These are phyloP conservation scores for Conus betulinus DNA, from an alignment of 1,140 invertebrate species.

Conservation along the genomic window DNA sequence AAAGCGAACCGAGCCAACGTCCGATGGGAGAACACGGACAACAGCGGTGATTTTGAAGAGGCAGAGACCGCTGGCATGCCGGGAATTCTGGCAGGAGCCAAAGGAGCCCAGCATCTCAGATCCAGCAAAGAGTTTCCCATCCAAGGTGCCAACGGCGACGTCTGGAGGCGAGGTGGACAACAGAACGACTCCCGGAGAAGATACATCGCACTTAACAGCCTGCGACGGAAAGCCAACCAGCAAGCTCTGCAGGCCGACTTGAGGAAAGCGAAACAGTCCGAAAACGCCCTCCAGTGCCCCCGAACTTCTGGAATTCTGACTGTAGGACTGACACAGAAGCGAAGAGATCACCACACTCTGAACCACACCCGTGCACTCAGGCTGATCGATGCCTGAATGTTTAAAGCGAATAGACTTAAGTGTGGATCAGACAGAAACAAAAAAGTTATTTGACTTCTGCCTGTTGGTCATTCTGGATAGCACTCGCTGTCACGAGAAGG, in stretches of 20 bases:
- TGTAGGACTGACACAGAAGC: neutral
- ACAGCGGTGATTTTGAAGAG: constrained; percentile 20
- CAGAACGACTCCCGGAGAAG: constrained; percentile 34
- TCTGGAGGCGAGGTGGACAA: neutral
- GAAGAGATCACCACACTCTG: neutral
- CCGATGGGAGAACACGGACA: neutral
- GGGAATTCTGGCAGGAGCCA: constrained; percentile 19
- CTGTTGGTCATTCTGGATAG: neutral
- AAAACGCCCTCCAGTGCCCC: neutral
- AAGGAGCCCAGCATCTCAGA: constrained; percentile 19
- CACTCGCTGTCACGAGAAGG: neutral
- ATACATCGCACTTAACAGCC: constrained; percentile 40
- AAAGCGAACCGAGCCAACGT: neutral
- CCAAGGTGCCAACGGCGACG: neutral
- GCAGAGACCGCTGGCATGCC: neutral
- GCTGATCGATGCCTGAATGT: too few relatives aligned
- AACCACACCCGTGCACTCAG: too few relatives aligned
- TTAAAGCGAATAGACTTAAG: too few relatives aligned
- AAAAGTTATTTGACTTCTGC: neutral
- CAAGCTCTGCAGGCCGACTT: neutral
- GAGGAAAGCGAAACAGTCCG: neutral
- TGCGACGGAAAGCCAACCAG: constrained; percentile 28
- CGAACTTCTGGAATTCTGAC: neutral
- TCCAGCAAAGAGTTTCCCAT: neutral
- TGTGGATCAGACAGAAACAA: neutral